Percentiles rank a stretch among this genome's conserved stretches.
These are phyloP conservation scores for Falco cherrug DNA, from an alignment of 2,797 vertebrate genomes.

Conservation along the genomic window DNA sequence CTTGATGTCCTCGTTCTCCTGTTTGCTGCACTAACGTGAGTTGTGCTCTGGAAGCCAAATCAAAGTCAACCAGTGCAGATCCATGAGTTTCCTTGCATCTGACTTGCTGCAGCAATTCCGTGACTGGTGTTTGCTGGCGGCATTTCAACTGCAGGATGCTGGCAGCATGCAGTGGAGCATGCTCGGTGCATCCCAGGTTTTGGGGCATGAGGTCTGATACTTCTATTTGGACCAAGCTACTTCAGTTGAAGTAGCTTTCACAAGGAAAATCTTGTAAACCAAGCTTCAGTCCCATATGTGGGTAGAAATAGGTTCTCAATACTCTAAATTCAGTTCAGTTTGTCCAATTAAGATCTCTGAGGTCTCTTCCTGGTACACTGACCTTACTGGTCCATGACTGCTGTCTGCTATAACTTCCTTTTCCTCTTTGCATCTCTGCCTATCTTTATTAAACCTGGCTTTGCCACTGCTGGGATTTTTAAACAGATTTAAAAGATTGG, in stretches of 20 bases:
- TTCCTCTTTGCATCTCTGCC: background rate
- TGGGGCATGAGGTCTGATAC: background rate
- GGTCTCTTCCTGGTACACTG: background rate
- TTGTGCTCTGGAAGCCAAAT: background rate
- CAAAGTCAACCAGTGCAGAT: background rate
- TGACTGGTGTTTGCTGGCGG: background rate
- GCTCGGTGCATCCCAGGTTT: background rate
- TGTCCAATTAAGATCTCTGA: background rate
- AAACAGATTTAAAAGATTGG: background rate
- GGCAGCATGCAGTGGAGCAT: too few relatives aligned
- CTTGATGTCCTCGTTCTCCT: background rate
- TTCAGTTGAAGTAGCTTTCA: background rate
- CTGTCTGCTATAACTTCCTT: background rate
- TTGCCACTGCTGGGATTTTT: background rate
- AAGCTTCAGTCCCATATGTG: background rate
- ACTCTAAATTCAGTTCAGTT: background rate
- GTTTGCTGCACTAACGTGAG: too few relatives aligned
- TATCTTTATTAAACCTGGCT: background rate
- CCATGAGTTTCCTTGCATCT: background rate
- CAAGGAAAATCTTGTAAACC: background rate
- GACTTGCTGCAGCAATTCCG: background rate
- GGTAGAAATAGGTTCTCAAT: background rate
- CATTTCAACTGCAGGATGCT: rapidly evolving
- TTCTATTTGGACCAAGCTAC: background rate
- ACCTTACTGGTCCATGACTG: background rate